A percentile compares a stretch with the other conserved stretches of the same genome.
Evolutionary conservation across 1,140 invertebrate genomes (phyloP).

Genomic region (Megalopta genalis): DNA sequence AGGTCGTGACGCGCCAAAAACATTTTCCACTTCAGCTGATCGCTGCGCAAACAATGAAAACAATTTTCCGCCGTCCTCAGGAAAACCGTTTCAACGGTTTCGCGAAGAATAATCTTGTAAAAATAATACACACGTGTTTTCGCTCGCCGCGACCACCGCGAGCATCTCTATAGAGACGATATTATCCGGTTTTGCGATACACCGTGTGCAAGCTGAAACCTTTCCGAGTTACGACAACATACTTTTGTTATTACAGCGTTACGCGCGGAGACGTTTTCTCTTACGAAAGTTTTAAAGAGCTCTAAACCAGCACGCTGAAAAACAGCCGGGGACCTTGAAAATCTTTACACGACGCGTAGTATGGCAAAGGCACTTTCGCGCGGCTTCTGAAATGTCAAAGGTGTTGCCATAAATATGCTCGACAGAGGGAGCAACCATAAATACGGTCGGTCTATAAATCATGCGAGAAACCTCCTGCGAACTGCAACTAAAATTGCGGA

Average conservation of each 20-base stretch:
- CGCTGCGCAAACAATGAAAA: not conserved
- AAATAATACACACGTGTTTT: not conserved
- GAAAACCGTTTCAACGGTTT: not conserved
- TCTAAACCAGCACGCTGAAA: no score
- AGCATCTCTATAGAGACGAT: not conserved
- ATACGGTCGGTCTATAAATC: not conserved
- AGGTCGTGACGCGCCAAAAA: constrained; percentile 26
- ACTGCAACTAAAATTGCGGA: no score
- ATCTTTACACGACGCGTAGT: not conserved
- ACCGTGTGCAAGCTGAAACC: not conserved
- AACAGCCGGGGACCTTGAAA: not conserved
- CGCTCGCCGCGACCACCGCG: not conserved
- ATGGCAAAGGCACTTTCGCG: constrained; percentile 1
- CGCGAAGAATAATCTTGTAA: not conserved
- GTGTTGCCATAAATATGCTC: not conserved
- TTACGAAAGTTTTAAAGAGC: no score
- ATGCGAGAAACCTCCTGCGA: not conserved
- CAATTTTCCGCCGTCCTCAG: no score
- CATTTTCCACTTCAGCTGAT: constrained; percentile 7
- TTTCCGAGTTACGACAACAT: not conserved
- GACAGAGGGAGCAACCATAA: not conserved
- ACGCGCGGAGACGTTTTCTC: no score
- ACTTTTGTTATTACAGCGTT: no score
- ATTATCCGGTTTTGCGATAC: not conserved
- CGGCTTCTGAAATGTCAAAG: constrained; percentile 13